phyloP scores from a whole-genome alignment of 1,140 invertebrate genomes.

The Bombus difficillimus region DNA sequence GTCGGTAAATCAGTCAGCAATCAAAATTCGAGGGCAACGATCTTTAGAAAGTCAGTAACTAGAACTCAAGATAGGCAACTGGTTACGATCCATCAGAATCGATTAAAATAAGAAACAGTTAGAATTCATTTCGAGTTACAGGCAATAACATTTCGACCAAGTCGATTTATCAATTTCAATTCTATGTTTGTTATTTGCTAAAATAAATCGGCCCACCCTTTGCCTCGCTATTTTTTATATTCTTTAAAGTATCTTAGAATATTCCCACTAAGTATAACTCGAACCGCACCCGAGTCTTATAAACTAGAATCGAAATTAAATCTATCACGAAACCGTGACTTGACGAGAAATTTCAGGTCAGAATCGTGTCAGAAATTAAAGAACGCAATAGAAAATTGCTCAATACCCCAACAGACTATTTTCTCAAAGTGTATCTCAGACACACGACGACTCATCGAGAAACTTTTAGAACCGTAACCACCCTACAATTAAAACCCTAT shows the following conservation, averaged over 20 bases:
- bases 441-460: not conserved
- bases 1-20: not conserved
- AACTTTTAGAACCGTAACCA: not conserved
- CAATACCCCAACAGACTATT: not conserved
- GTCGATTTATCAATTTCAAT: constrained; percentile 1
- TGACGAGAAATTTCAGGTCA: not conserved
- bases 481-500: not conserved
- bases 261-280: not conserved
- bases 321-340: not conserved
- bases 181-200: not conserved
- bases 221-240: too few species aligned
- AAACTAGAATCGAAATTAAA: not conserved
- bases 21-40: constrained; percentile 10
- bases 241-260: not conserved
- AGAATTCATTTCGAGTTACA: not conserved
- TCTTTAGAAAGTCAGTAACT: constrained; percentile 14
- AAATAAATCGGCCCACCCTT: not conserved
- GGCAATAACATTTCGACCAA: not conserved
- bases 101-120: constrained; percentile 22
- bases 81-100: constrained; percentile 12
- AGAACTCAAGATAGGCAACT: not conserved
- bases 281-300: not conserved
- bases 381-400: not conserved
- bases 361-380: not conserved
- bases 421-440: not conserved